Evolutionary conservation across 1,140 invertebrate species (phyloP).

Genomic region (Drosophila cardini): DNA sequence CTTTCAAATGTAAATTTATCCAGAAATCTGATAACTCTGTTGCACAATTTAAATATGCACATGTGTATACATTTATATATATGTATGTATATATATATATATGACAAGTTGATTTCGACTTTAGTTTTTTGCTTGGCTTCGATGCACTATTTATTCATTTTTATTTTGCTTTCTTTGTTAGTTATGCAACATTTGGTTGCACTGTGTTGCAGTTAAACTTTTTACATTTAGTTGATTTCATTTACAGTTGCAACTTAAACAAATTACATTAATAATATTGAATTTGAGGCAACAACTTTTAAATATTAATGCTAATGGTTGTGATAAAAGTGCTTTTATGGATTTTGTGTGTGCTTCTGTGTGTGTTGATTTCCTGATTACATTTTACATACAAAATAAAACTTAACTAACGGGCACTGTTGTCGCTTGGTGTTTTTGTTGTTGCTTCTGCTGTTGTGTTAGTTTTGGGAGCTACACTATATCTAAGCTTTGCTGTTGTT

Average conservation of each 20-base stretch:
- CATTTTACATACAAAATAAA: constrained; percentile 63
- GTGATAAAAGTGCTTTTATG: constrained; percentile 25
- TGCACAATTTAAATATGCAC: constrained; percentile 50
- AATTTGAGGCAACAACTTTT: constrained; percentile 31
- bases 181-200: constrained; percentile 31
- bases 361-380: constrained; percentile 38
- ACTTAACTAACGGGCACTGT: constrained; percentile 66
- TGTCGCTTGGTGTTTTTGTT: constrained; percentile 30
- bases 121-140: constrained; percentile 36
- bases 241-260: constrained; percentile 71
- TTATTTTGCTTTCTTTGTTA: constrained; percentile 34
- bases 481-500: constrained; percentile 54
- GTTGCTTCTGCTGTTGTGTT: constrained; percentile 44
- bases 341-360: constrained; percentile 23
- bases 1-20: constrained; percentile 56
- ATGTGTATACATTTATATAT: neutral
- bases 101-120: constrained; percentile 21
- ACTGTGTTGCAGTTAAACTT: constrained; percentile 60
- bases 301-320: constrained; percentile 35
- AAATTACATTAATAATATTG: constrained; percentile 39
- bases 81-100: constrained; percentile 7
- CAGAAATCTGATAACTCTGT: constrained; percentile 30
- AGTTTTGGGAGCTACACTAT: constrained; percentile 45
- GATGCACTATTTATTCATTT: constrained; percentile 44
- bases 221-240: constrained; percentile 72